Percentiles rank a stretch among this genome's conserved stretches.
Evolutionary conservation across 2,797 vertebrate species (phyloP).

Genomic region (Anabacerthia variegaticeps): DNA sequence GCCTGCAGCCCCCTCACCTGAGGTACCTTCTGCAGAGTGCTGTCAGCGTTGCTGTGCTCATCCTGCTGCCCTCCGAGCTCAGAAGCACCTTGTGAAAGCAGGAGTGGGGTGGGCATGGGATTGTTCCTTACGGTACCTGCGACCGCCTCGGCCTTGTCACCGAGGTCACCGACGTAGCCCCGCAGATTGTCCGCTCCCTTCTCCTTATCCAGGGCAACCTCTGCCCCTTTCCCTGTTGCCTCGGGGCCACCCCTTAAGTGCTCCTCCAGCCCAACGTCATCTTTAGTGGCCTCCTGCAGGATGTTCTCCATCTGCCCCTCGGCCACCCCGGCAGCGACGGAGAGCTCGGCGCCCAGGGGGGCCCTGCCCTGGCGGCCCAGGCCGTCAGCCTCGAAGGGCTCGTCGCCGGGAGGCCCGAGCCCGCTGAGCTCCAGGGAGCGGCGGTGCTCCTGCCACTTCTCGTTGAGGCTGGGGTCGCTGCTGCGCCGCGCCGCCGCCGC

Average conservation of each 20-base stretch:
- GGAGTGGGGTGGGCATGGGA: neutral
- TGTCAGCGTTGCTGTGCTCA: neutral
- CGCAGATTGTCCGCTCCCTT: neutral
- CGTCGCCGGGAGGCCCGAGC: conserved; percentile 80
- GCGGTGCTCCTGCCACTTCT: conserved; percentile 97
- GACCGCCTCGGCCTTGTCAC: neutral
- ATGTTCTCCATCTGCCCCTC: conserved; percentile 97
- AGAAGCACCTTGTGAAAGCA: conserved; percentile 27
- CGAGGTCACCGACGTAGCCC: neutral
- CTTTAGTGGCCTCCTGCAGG: conserved; percentile 92
- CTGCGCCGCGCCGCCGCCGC: conserved; percentile 88
- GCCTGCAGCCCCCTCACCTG: conserved; percentile 3
- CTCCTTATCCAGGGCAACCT: conserved; percentile 38
- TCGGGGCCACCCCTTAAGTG: conserved; percentile 16
- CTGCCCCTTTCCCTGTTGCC: neutral
- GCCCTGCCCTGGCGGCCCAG: conserved; percentile 67
- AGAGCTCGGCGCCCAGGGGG: conserved; percentile 81
- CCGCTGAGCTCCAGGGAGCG: conserved; percentile 91
- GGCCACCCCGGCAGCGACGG: conserved; percentile 87
- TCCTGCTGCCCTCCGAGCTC: conserved; percentile 45
- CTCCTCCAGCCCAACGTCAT: conserved; percentile 79
- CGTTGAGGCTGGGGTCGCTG: conserved; percentile 95
- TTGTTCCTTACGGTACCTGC: neutral
- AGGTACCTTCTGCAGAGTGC: conserved; percentile 26
- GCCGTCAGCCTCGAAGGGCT: conserved; percentile 63